Base-by-base conservation (phyloP, 1,140 invertebrate species). In the Maconellicoccus hirsutus region DNA sequence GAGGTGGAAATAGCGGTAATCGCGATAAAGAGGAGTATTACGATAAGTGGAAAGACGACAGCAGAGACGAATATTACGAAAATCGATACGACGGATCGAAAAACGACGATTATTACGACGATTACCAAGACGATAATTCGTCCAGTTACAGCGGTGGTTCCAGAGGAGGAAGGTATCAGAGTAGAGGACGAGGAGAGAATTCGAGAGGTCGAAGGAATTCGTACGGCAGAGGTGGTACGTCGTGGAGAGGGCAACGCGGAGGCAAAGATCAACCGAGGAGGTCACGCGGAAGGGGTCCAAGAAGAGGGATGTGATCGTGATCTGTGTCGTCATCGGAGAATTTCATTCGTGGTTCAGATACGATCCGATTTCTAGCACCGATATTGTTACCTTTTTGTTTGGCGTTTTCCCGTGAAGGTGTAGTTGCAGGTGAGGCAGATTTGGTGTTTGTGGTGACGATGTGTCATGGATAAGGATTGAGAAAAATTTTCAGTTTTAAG, bases 71-170 rank as follows among this genome's bases (percentile, higher is more conserved):
- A 8, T 26, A 66, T 25, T 66, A 66, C 61, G 61, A 66, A 12
- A 22, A 66, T 66, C 25, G 25, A 8, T 22, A 23, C 6, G 61
- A 66, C 8, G 61, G n/a, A n/a, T n/a, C n/a, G n/a, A 59, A 59
- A 4, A 22, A 59, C 52, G 52, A 23, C 25, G 61, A 66, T 26
- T 26, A 66, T 25, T 66, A 66, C 61, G 61, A 66, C 61, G 61
- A 66, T 66, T 66, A 66, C 16, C 61, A 23, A 26, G 61, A 66
- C 8, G 61, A 66, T 66, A 26, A 26, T 66, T 23, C 22, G 10
- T 66, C 61, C 1, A 23, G 19, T 4, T 66, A 66, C 61, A 25
- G 61, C 10, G 42, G 42, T 16, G 16, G 6, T 16, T 23, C 61
- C 7, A 66, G 61, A 26, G 61, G 61, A 25, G 61, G 61, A 12